Percentiles rank a stretch among this genome's conserved stretches.
Evolutionary conservation across 2,888 invertebrate species (phyloP).

Genomic region (Crematogaster levior): DNA sequence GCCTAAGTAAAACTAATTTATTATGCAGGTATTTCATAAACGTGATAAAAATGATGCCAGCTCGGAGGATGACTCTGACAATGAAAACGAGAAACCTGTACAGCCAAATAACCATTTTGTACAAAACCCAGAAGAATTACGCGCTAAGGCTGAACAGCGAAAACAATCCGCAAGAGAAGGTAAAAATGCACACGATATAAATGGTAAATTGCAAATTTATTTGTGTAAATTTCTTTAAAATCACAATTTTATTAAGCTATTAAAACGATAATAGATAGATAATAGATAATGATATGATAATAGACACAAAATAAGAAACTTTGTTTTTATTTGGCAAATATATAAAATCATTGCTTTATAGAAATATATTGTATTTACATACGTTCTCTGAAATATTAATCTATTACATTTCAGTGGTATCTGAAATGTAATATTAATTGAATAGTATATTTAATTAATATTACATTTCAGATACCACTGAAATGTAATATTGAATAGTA

Average conservation of each 20-base stretch:
- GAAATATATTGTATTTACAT: conserved; percentile 5
- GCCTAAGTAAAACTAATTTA: conserved; percentile 57
- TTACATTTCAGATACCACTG: no score
- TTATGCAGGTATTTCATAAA: conserved; percentile 81
- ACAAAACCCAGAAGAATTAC: conserved; percentile 91
- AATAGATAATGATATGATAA: no score
- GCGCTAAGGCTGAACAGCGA: conserved; percentile 89
- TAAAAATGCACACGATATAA: conserved; percentile 65
- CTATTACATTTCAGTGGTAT: neutral
- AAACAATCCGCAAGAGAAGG: conserved; percentile 77
- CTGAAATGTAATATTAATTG: neutral
- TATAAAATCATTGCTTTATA: neutral
- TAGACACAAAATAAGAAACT: conserved; percentile 7
- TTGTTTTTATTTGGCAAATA: neutral
- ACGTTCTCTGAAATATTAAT: conserved; percentile 4
- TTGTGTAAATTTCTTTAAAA: neutral
- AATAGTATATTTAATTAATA: neutral
- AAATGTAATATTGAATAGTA: no score
- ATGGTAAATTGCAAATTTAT: conserved; percentile 69
- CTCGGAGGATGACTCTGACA: conserved; percentile 84
- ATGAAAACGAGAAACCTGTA: conserved; percentile 80
- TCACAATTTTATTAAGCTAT: neutral
- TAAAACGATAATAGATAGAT: no score
- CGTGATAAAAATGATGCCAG: conserved; percentile 80
- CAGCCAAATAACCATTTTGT: conserved; percentile 87